These are phyloP conservation scores for Ctenopoma kingsleyae DNA, from an alignment of 2,797 vertebrate genomes.

Conservation along the genomic window DNA sequence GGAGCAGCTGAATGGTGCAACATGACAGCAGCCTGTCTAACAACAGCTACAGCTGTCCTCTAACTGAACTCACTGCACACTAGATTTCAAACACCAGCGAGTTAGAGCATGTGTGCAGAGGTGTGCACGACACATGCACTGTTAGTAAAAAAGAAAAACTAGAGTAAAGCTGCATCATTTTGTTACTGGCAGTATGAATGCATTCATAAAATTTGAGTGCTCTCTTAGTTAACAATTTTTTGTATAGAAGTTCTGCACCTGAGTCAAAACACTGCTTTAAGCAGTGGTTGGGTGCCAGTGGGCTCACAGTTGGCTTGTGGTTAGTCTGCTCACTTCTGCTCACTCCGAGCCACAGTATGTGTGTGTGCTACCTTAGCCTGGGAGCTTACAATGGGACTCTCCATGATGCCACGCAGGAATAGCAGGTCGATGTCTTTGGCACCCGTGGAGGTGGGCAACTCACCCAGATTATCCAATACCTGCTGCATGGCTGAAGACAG, in stretches of 20 bases:
- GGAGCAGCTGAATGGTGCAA: conserved; percentile 18
- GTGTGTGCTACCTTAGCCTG: conserved; percentile 88
- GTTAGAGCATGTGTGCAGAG: conserved; percentile 8
- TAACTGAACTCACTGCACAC: conserved; percentile 26
- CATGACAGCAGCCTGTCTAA: conserved; percentile 33
- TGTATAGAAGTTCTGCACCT: conserved; percentile 37
- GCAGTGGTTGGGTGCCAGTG: not conserved
- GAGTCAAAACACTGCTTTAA: conserved; percentile 23
- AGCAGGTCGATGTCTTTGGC: conserved; percentile 98
- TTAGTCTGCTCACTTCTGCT: conserved; percentile 39
- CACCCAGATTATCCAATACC: conserved; percentile 92
- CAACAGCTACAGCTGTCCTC: conserved; percentile 33
- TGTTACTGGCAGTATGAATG: conserved; percentile 6
- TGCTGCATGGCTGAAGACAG: conserved; percentile 92
- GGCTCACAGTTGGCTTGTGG: conserved; percentile 6
- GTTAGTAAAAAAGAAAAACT: not conserved
- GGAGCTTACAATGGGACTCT: conserved; percentile 94
- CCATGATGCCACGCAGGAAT: conserved; percentile 98
- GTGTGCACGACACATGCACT: not conserved
- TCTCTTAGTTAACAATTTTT: conserved; percentile 47
- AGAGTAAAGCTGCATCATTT: conserved; percentile 4
- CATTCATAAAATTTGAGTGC: not conserved
- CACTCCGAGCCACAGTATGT: conserved; percentile 31
- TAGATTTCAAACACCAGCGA: conserved; percentile 16
- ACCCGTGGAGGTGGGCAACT: conserved; percentile 88